Base-by-base conservation (phyloP, 2,888 invertebrate genomes). In the Ernsta delagoae region DNA sequence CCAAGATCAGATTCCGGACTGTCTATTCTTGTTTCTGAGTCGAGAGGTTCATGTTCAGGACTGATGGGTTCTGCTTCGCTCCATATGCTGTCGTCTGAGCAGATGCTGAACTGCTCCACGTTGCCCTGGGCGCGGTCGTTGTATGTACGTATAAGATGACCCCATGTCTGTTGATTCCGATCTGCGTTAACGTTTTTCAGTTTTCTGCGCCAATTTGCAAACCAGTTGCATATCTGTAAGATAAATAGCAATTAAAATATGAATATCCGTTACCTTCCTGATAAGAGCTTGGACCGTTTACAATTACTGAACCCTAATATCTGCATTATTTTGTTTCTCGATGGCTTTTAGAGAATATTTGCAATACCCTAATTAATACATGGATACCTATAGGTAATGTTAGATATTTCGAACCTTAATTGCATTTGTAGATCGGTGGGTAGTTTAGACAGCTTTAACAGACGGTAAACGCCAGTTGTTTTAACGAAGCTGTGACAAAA, bases 171-270 rank as follows among this genome's bases (percentile, higher is more conserved):
- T 77, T 95, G 94, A 71, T 95, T 94, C 61, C 95, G 94, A 78
- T 96, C 96, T 54, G 94, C 94, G 73, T 96, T 96, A 0, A 96
- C 96, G 81, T 96, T 96, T 87, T 96, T 96, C 70, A 97, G 86
- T 83, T 97, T 97, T 77, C 97, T 89, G 71, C 97, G 92, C 97
- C 97, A 97, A 79, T 97, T 97, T n/a, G 97, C 97, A 83, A 97
- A 97, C 97, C 97, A 97, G 85, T 97, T 97, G 78, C 96, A 96
- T 70, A 96, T 95, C 95, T 96, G 87, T 12, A 50, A 45, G n/a
- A 45, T 45, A 4, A 45, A 43, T 43, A 9, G 24, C 24, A 24
- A 24, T 24, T 24, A 24, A 24, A 24, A 24, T 24, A 24, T 24
- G 24, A 24, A 24, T 24, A 24, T 24, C 24, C 24, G 24, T 24